Base-by-base conservation (phyloP, 2,797 vertebrate genomes). In the Sebastes trivittatus region DNA sequence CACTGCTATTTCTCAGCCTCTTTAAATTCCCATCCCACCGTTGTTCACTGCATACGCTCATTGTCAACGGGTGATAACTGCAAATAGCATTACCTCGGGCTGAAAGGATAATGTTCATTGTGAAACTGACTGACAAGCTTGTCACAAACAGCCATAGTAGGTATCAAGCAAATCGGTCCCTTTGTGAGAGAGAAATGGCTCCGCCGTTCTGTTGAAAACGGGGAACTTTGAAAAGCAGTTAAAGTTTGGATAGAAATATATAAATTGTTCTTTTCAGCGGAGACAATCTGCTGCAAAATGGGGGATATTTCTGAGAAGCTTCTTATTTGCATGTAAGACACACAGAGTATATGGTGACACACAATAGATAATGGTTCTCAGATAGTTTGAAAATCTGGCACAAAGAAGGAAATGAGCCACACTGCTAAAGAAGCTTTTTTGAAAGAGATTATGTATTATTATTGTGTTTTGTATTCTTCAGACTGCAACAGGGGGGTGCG, bases 61-160 rank as follows among this genome's bases (percentile, higher is more conserved):
- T 52, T 56, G 68, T 78, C 4, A 3, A 25, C 34, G 55, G 55
- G 42, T 13, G 73, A 78, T 78, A 66, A 36, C 59, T 56, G 65
- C 61, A 36, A 77, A 80, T 67, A 72, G 25, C 81, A 46, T 75
- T 46, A 79, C 73, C 64, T 60, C 60, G 3, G 27, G 55, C 76
- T 81, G 72, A 86, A 81, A 77, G 76, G 55, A 72, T 69, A 23
- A 70, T 16, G 11, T 76, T 76, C 75, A 75, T 62, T 79, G 67
- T 80, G 72, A 49, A 55, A 42, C 27, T 76, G 77, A 77, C 64
- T 81, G 82, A 85, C 81, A 78, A 75, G 77, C 77, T 69, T 59
- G 79, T 87, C 88, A 65, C 79, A 74, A 75, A 78, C 84, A 75
- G 36, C 61, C 14, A 5, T 65, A 78, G 72, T 74, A 78, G 72